Evolutionary conservation across 2,113 vertebrate genomes (phyloP).

Genomic region (Monopterus albus): DNA sequence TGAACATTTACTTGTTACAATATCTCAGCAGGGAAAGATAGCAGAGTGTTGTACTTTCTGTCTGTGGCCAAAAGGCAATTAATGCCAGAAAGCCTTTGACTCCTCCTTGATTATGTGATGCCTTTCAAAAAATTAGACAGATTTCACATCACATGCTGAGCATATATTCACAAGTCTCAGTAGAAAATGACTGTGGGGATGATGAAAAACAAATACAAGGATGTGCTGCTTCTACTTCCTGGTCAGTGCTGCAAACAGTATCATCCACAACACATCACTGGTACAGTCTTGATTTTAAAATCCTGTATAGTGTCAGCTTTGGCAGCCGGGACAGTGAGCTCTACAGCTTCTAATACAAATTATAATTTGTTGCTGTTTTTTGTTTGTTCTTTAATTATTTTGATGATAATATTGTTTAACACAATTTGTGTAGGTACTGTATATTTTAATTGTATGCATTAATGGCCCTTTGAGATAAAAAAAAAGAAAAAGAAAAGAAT

Average conservation of each 20-base stretch:
- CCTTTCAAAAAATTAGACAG: constrained; percentile 70
- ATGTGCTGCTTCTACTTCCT: constrained; percentile 48
- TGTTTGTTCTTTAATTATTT: no score
- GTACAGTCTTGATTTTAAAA: constrained; percentile 18
- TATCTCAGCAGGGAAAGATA: constrained; percentile 64
- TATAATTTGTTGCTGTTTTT: no score
- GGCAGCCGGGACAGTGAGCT: neutral
- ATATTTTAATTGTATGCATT: no score
- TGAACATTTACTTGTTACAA: constrained; percentile 63
- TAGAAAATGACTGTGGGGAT: constrained; percentile 65
- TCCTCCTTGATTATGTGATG: constrained; percentile 70
- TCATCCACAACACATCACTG: constrained; percentile 20
- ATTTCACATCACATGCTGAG: constrained; percentile 71
- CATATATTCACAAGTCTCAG: constrained; percentile 59
- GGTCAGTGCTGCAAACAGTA: constrained; percentile 59
- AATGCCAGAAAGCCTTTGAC: constrained; percentile 70
- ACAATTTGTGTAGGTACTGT: no score
- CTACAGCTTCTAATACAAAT: neutral
- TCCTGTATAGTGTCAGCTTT: neutral
- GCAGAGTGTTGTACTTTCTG: constrained; percentile 58
- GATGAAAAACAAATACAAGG: constrained; percentile 73
- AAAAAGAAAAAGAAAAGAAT: neutral
- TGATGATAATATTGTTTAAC: no score
- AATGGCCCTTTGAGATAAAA: no score
- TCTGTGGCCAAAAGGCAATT: constrained; percentile 67